These are phyloP conservation scores for Eupleurogrammus muticus DNA, from an alignment of 2,797 vertebrate species.

Conservation along the genomic window DNA sequence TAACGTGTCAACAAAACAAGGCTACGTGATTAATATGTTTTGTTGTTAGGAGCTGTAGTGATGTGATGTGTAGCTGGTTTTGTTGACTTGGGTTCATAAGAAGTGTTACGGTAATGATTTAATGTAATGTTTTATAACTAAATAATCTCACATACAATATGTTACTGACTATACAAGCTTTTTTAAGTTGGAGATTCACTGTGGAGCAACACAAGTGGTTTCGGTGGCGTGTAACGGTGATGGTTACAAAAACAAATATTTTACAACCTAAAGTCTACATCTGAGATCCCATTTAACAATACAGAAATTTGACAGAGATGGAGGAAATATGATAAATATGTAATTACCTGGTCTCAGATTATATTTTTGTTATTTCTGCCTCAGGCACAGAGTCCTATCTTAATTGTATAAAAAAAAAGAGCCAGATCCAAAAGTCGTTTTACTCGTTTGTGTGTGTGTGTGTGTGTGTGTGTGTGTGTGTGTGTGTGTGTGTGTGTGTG, in stretches of 20 bases:
- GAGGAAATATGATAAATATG: slow-evolving; percentile 8
- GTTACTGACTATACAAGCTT: too few relatives aligned
- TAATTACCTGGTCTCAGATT: slow-evolving; percentile 7
- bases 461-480: too few relatives aligned
- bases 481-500: slow-evolving; percentile 36
- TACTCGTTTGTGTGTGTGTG: slow-evolving; percentile 10
- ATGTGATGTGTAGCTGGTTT: slow-evolving; percentile 2
- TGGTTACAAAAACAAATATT: too few relatives aligned
- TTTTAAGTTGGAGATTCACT: too few relatives aligned
- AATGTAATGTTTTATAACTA: neutral
- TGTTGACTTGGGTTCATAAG: neutral
- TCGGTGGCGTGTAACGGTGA: too few relatives aligned
- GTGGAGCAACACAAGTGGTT: too few relatives aligned
- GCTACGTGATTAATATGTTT: slow-evolving; percentile 54
- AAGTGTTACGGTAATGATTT: slow-evolving; percentile 4
- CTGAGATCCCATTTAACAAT: too few relatives aligned
- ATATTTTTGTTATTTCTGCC: slow-evolving; percentile 12
- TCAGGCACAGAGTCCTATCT: slow-evolving; percentile 9
- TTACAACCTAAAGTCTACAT: too few relatives aligned
- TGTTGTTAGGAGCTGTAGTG: slow-evolving; percentile 42
- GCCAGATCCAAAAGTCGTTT: slow-evolving; percentile 10
- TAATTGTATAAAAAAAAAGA: slow-evolving; percentile 23
- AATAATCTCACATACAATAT: neutral
- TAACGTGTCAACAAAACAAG: slow-evolving; percentile 67
- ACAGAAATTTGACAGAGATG: too few relatives aligned